Evolutionary conservation across 2,797 vertebrate genomes (phyloP), one percentile per base, ranked within the genome.

Genomic region (Pagetopsis macropterus): DNA sequence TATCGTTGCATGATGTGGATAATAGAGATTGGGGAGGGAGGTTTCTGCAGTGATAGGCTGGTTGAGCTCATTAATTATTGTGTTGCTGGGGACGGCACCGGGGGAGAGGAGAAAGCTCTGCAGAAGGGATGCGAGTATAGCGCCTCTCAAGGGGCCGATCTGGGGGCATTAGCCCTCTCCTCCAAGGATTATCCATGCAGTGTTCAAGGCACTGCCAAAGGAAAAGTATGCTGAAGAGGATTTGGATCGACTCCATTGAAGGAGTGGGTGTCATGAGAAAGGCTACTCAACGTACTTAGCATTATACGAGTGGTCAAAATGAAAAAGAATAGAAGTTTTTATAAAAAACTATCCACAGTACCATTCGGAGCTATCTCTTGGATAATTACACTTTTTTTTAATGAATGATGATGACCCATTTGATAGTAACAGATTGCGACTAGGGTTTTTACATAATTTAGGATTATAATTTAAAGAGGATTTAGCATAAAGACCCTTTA

Each of bases 31-130:
- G 72, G 86, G 86, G 85, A 83, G 56, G 86, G 77, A 78, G 76
- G 79, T 62, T 77, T 82, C 68, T 21, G 63, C 81, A 56, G 78
- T 37, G 90, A 92, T 89, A 88, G 90, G 87, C 79, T 83, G 74
- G 67, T 77, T 88, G 69, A 89, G 88, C 87, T 91, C 88, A 85
- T 93, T 94, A 94, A 92, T 93, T 94, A 93, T 84, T 86, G 84
- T 81, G 86, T 91, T 85, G 88, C 87, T 75, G 64, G 82, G 87
- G 75, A 75, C 17, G 75, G 78, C 76, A 82, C 61, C 49, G 40
- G 78, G 27, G 77, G 81, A 87, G 74, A 67, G 68, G 76, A 64
- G 75, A 41, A 74, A 65, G 64, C 75, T 78, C 58, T 2, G 67
- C 82, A 67, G 82, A 75, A 63, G 72, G 85, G 76, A 81, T 82